These are phyloP conservation scores for Triplophysa bombifrons DNA, from an alignment of 2,797 vertebrate species.

Conservation along the genomic window DNA sequence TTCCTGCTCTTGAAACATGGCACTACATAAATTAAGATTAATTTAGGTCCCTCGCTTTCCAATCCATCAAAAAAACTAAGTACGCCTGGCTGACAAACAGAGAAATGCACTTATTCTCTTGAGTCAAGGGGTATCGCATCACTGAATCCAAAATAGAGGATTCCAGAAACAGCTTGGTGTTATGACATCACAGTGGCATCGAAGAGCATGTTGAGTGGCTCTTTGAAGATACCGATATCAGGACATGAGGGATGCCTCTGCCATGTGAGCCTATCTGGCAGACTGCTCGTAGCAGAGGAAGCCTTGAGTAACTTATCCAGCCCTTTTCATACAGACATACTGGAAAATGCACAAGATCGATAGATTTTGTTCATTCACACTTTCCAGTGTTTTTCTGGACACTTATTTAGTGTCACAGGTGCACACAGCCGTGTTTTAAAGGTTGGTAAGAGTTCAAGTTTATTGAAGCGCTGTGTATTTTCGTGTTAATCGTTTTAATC, in stretches of 20 bases:
- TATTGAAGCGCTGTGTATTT: too few species aligned
- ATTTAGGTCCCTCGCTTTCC: slow-evolving; percentile 23
- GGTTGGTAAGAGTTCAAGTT: too few species aligned
- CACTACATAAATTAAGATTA: slow-evolving; percentile 28
- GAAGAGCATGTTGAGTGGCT: slow-evolving; percentile 14
- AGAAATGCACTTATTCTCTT: neutral
- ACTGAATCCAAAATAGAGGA: neutral
- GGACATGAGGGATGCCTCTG: slow-evolving; percentile 39
- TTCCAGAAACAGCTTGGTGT: neutral
- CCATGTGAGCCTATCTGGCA: slow-evolving; percentile 31
- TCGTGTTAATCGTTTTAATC: too few species aligned
- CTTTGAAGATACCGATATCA: slow-evolving; percentile 30
- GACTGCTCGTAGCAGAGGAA: slow-evolving; percentile 29
- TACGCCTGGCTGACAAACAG: neutral
- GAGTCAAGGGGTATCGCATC: neutral
- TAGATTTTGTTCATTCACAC: too few species aligned
- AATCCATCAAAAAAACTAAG: slow-evolving; percentile 21
- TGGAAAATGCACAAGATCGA: too few species aligned
- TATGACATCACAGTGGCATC: slow-evolving; percentile 2
- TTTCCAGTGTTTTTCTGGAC: too few species aligned
- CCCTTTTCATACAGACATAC: neutral
- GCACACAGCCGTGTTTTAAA: too few species aligned
- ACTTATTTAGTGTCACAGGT: too few species aligned
- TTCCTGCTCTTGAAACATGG: slow-evolving; percentile 24
- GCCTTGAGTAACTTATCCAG: slow-evolving; percentile 34